Conservation (phyloP, 2,888 invertebrate species). For the Heteromurus nitidus region DNA sequence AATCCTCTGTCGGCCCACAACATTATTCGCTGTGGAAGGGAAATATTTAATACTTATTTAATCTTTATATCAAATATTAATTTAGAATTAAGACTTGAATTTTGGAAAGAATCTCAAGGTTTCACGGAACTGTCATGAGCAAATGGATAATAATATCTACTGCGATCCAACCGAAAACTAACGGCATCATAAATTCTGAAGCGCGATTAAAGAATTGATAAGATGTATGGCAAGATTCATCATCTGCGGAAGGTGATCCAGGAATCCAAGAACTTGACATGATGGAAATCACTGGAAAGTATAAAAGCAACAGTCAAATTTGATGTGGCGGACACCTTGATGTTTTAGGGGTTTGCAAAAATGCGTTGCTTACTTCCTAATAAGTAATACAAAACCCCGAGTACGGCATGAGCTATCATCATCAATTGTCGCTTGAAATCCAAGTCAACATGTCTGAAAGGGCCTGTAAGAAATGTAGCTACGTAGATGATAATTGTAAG, state of each 20-base stretch:
- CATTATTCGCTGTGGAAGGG: neutral
- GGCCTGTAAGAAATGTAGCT: neutral
- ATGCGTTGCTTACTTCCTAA: neutral
- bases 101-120: neutral
- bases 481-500: neutral
- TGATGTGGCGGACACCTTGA: neutral
- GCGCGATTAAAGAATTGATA: neutral
- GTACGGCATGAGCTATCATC: neutral
- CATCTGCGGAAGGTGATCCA: neutral
- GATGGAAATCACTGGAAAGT: neutral
- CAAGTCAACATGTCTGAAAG: no score
- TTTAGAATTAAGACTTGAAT: neutral
- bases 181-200: neutral
- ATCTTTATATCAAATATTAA: neutral
- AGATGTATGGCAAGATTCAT: neutral
- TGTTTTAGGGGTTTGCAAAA: neutral
- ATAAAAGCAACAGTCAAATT: neutral
- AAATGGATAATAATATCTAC: neutral
- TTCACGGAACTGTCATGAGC: neutral
- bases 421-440: neutral
- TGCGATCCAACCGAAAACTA: neutral
- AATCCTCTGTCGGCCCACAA: neutral
- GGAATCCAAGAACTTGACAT: slow-evolving; percentile 2
- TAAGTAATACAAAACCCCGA: neutral
- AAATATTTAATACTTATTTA: neutral